Percentiles rank a stretch among this genome's conserved stretches.
phyloP scores from a whole-genome alignment of 2,888 invertebrate genomes.

The Escarpia spicata region DNA sequence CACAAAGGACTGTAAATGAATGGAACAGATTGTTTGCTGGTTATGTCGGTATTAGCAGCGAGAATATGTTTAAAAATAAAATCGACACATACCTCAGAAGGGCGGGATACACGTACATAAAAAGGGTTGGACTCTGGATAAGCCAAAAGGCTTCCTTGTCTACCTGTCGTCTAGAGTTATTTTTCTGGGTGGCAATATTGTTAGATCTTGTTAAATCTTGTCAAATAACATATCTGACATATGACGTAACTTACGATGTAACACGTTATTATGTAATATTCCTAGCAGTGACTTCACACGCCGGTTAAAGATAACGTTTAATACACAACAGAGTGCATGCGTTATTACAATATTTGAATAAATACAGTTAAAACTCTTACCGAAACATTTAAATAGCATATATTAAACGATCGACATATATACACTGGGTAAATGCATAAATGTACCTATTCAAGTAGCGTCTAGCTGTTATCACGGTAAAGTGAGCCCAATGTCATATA shows the following conservation, averaged over 20 bases:
- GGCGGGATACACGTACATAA: too few species aligned
- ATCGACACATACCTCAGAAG: too few species aligned
- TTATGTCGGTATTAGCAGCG: too few species aligned
- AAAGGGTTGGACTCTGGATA: too few species aligned
- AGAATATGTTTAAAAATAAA: too few species aligned
- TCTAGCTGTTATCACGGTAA: neutral
- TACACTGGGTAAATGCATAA: neutral
- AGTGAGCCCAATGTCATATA: neutral
- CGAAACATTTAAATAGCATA: slow-evolving; percentile 3
- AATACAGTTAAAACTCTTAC: neutral
- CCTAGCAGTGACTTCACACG: neutral
- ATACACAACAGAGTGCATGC: neutral
- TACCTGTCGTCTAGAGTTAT: too few species aligned
- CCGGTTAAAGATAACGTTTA: neutral
- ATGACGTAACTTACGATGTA: neutral
- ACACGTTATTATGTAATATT: neutral
- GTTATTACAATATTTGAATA: neutral
- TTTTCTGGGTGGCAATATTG: too few species aligned
- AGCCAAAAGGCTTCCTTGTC: too few species aligned
- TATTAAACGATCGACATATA: neutral
- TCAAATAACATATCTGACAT: too few species aligned
- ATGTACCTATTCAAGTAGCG: neutral
- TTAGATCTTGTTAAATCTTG: too few species aligned
- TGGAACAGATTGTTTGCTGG: too few species aligned
- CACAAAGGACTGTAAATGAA: too few species aligned